These are phyloP conservation scores for Dinothrombium tinctorium DNA, from an alignment of 1,140 invertebrate genomes.

Conservation along the genomic window DNA sequence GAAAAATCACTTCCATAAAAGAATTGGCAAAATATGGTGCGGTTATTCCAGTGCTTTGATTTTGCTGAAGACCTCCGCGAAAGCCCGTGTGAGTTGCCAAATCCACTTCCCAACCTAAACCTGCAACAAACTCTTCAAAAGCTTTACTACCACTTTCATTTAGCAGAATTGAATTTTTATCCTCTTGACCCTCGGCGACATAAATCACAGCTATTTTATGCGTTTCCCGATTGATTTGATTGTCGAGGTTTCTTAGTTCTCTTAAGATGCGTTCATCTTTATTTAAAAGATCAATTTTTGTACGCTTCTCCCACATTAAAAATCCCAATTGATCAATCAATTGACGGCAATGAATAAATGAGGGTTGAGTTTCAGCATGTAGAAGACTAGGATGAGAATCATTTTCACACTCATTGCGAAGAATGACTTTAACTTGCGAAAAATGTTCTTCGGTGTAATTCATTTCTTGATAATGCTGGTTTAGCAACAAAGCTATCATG, in stretches of 20 bases:
- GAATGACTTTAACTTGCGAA: neutral
- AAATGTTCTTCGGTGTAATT: slow-evolving; percentile 7
- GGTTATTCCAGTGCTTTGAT: slow-evolving; percentile 66
- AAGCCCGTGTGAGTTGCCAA: slow-evolving; percentile 86
- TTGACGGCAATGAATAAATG: slow-evolving; percentile 61
- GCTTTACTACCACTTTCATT: slow-evolving; percentile 60
- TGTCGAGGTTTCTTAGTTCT: slow-evolving; percentile 75
- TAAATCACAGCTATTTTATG: slow-evolving; percentile 99
- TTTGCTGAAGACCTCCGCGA: slow-evolving; percentile 71
- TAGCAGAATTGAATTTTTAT: slow-evolving; percentile 66
- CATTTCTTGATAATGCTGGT: slow-evolving; percentile 15
- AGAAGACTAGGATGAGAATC: neutral
- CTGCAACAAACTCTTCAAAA: slow-evolving; percentile 82
- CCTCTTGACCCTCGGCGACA: slow-evolving; percentile 69
- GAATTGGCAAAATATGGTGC: slow-evolving; percentile 92
- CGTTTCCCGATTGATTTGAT: slow-evolving; percentile 59
- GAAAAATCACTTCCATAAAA: slow-evolving; percentile 67
- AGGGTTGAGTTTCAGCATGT: neutral
- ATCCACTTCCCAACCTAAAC: slow-evolving; percentile 87
- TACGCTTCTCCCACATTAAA: slow-evolving; percentile 53
- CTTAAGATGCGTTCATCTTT: slow-evolving; percentile 71
- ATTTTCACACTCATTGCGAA: neutral
- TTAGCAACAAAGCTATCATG: slow-evolving; percentile 19
- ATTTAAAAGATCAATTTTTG: slow-evolving; percentile 56
- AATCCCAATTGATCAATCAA: slow-evolving; percentile 72